Evolutionary conservation across 2,888 invertebrate species (phyloP), one percentile per base, ranked within the genome.

Genomic region (Heteropelma amictum): DNA sequence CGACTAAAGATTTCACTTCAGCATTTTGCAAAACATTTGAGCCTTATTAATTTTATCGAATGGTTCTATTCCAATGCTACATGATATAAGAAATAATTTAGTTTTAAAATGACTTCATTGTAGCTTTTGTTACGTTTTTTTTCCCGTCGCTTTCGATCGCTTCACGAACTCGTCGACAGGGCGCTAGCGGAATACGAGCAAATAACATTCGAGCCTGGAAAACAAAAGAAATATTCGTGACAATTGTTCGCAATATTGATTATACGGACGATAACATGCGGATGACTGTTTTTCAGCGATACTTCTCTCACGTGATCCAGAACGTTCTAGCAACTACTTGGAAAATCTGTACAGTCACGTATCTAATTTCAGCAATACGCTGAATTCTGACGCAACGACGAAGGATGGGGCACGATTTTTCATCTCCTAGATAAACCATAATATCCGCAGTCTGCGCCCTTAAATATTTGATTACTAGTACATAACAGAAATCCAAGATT

Each of bases 371-470:
- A 45, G 26, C 56, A 42, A 67, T 69, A 49, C 21, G 26, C 7
- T 14, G 12, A 54, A 58, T 49, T n/a, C 69, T 63, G 61, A 75
- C 60, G 75, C 61, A 75, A 75, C 19, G 40, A 40, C 35, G 3
- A 28, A 70, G 53, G 30, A 75, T 56, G 60, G n/a, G 8, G 23
- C 7, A 47, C 47, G 35, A 71, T 26, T 40, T 21, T 51, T 23
- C 23, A 23, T 47, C 42, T 53, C 21, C 12, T 4, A 3, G 2
- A 45, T 23, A 47, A 45, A 5, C 19, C 8, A 8, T 8, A 45
- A 21, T 19, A 45, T 38, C 5, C 5, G 14, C 14, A 21, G 1
- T 19, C 42, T 17, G 8, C 21, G 8, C 5, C 10, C 21, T 19
- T 4, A 10, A 1, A 3, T n/a, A n/a, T 53, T 33, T 21, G n/a